Conservation (phyloP, 2,888 invertebrate genomes). For the Schizotus pectinicornis region DNA sequence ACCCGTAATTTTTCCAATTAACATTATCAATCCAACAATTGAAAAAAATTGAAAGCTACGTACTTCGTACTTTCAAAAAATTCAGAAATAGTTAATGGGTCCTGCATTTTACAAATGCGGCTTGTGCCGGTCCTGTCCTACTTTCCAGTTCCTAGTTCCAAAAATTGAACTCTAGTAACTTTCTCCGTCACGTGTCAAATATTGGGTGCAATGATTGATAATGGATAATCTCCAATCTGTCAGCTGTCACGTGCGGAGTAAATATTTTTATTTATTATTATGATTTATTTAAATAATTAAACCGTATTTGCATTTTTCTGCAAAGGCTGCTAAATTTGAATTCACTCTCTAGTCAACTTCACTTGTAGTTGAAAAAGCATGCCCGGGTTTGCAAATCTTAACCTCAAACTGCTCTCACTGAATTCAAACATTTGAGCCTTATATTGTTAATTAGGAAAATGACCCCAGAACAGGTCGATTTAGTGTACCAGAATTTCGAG, state of each 20-base stretch:
- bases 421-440: neutral
- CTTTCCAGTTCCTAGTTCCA: neutral
- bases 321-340: no score
- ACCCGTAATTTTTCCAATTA: no score
- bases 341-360: neutral
- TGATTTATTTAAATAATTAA: neutral
- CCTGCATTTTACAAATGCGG: neutral
- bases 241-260: no score
- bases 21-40: no score
- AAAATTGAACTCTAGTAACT: neutral
- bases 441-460: constrained; percentile 17
- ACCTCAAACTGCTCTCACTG: neutral
- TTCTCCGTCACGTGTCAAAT: neutral
- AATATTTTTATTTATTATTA: no score
- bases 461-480: constrained; percentile 32
- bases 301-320: no score
- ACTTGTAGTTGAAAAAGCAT: neutral
- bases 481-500: constrained; percentile 35
- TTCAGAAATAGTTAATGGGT: neutral
- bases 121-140: neutral
- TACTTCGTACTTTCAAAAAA: no score
- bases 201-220: neutral
- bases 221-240: no score
- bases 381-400: neutral
- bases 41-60: no score